Evolutionary conservation across 2,113 vertebrate species (phyloP).

Genomic region (Dasyprocta punctata): DNA sequence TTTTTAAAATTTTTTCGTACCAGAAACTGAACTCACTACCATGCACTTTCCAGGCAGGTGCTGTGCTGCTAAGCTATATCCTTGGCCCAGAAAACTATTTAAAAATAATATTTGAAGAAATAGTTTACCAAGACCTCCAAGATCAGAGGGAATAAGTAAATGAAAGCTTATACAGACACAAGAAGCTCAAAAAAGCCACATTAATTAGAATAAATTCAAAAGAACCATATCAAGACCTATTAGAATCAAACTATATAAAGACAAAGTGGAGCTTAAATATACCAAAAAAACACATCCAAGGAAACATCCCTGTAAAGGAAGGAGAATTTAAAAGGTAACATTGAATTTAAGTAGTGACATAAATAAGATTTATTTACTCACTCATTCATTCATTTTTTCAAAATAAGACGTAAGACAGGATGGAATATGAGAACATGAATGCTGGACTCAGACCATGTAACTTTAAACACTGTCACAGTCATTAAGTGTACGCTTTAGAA

Average conservation of each 20-base stretch:
- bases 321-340: constrained; percentile 8
- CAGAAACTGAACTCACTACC: too few species aligned
- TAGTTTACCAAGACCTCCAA: neutral
- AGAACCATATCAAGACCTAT: neutral
- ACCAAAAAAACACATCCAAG: neutral
- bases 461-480: neutral
- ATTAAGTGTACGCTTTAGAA: neutral
- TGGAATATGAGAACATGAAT: neutral
- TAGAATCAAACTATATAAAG: neutral
- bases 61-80: too few species aligned
- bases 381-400: neutral
- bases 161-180: neutral
- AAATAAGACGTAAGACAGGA: neutral
- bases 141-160: neutral
- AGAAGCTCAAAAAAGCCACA: neutral
- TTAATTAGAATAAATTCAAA: neutral
- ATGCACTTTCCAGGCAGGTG: too few species aligned
- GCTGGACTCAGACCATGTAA: neutral
- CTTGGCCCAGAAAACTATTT: neutral
- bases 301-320: neutral
- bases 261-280: neutral
- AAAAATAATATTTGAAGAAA: neutral
- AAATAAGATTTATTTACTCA: neutral
- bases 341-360: neutral
- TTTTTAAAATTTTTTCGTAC: too few species aligned